Evolutionary conservation across 1,140 invertebrate genomes (phyloP), one percentile per base, ranked within the genome.

Genomic region (Drosophila burlai): DNA sequence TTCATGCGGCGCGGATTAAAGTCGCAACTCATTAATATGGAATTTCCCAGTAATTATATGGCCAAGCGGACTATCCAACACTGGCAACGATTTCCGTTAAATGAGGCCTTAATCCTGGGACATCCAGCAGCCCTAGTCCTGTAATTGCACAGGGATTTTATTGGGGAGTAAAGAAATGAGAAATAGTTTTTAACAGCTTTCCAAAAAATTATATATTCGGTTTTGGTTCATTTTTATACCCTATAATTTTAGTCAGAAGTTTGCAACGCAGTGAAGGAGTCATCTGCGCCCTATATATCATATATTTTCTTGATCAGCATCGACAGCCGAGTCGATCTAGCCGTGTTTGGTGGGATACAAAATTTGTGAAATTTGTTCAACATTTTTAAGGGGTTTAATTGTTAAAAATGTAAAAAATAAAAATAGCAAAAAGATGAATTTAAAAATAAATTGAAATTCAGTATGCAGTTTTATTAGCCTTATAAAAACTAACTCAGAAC

Each of bases 21-120:
- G 69, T 60, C 36, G 46, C 54, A 47, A 73, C 54, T 73, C 67
- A 73, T 73, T 73, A 73, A 73, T 73, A 61, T 73, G 55, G 46
- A 73, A 73, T 73, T 72, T 49, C 7, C 24, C 24, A 73, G 69
- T 73, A 73, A 61, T 76, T 81, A 81, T 81, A 67, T 54, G 34
- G 38, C 50, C 49, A 15, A 72, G 38, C 50, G 47, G 34, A 24
- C 31, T 54, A 55, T 36, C 29, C 64, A 45, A 45, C 60, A 75
- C 9, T 58, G 6, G 34, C 9, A 9, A 13, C 46, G 42, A 64
- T 21, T 67, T 67, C 29, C 43, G 59, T 36, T 57, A 40, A 55
- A 55, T 55, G 54, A 21, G 9, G 40, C 36, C 36, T 13, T 68
- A 67, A 68, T 40, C 29, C 66, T 18, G 18, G 16, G 26, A 10